These are phyloP conservation scores for Mormyrus proboscirostris DNA, from an alignment of 2,797 vertebrate species.

Conservation along the genomic window DNA sequence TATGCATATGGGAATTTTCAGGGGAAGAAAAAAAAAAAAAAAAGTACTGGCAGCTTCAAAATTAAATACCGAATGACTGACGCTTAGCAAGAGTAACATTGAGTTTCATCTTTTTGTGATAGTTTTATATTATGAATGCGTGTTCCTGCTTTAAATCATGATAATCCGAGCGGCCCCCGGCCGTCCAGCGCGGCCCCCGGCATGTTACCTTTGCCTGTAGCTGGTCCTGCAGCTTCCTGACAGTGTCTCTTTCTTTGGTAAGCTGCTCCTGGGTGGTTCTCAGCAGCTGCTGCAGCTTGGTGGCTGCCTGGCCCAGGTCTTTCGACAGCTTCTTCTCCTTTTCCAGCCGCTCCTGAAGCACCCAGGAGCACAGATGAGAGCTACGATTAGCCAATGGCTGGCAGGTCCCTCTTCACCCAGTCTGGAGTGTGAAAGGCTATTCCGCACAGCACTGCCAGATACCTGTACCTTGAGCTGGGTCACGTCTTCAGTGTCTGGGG, in stretches of 20 bases:
- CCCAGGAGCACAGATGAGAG: neutral
- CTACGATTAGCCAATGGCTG: neutral
- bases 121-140: neutral
- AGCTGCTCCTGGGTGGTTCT: conserved; percentile 81
- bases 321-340: conserved; percentile 88
- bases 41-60: neutral
- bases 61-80: neutral
- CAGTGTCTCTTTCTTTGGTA: conserved; percentile 72
- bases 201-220: conserved; percentile 63
- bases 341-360: conserved; percentile 75
- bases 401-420: neutral
- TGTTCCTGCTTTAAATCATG: neutral
- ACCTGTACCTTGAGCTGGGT: conserved; percentile 72
- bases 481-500: conserved; percentile 60
- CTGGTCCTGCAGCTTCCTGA: conserved; percentile 74
- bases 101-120: neutral
- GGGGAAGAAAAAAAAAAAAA: neutral
- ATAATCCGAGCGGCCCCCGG: neutral
- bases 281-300: conserved; percentile 81
- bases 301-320: conserved; percentile 80
- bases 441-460: neutral
- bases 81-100: neutral
- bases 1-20: neutral
- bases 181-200: too few relatives aligned
- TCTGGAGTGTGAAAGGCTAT: neutral